Evolutionary conservation across 2,888 invertebrate genomes (phyloP).

Genomic region (Oxyscelio sp.): DNA sequence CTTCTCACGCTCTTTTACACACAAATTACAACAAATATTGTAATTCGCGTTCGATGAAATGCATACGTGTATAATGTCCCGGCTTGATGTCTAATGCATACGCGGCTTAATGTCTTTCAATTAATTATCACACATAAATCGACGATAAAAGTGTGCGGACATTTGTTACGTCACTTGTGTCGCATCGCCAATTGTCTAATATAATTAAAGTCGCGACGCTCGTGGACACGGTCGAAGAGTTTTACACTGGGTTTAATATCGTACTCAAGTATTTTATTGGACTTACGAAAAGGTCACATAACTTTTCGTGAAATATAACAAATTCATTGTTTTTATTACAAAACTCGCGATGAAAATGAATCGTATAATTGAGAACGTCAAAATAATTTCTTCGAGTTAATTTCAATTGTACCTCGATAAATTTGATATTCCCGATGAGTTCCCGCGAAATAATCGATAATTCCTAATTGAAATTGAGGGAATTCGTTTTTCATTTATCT

Average conservation of each 20-base stretch:
- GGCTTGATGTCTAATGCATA: too few relatives aligned
- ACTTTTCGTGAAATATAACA: too few relatives aligned
- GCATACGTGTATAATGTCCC: slow-evolving; percentile 31
- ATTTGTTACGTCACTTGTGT: slow-evolving; percentile 44
- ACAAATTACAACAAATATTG: slow-evolving; percentile 61
- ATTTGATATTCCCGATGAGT: neutral
- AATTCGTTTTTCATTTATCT: slow-evolving; percentile 11
- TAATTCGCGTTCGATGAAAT: slow-evolving; percentile 52
- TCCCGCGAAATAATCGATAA: slow-evolving; percentile 6
- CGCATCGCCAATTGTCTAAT: slow-evolving; percentile 35
- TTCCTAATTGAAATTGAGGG: slow-evolving; percentile 11
- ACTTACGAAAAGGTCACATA: too few relatives aligned
- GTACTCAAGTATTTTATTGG: neutral
- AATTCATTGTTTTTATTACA: too few relatives aligned
- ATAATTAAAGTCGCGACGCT: slow-evolving; percentile 38
- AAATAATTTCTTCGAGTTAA: neutral
- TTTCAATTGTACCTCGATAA: neutral
- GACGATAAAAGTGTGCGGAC: slow-evolving; percentile 45
- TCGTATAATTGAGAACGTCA: too few relatives aligned
- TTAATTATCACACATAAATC: slow-evolving; percentile 50
- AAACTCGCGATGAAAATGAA: too few relatives aligned
- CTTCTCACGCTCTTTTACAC: slow-evolving; percentile 72
- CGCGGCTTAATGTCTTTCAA: slow-evolving; percentile 39
- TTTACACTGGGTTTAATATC: neutral
- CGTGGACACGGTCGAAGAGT: slow-evolving; percentile 17